These are phyloP conservation scores for Alectoris magna DNA, from an alignment of 2,797 vertebrate species.

Conservation along the genomic window DNA sequence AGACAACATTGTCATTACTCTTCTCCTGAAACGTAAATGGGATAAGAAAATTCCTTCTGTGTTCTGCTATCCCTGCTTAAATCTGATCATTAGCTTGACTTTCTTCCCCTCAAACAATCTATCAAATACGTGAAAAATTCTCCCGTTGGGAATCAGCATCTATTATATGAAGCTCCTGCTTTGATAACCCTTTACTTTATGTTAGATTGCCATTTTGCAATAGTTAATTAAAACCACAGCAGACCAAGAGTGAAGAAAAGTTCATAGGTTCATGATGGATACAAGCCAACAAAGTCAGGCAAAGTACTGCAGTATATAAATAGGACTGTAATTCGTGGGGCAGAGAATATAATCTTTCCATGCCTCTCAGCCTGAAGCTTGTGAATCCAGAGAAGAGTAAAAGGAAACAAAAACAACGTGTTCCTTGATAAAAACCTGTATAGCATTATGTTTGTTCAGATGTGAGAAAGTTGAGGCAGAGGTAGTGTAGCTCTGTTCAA, in stretches of 20 bases:
- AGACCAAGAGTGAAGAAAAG: background rate
- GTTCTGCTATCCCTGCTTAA: background rate
- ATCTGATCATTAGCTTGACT: background rate
- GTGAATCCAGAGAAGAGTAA: background rate
- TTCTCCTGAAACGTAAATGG: background rate
- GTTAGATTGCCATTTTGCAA: background rate
- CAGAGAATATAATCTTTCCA: background rate
- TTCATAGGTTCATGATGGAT: background rate
- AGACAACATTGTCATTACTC: background rate
- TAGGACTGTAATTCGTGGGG: background rate
- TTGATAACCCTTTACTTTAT: background rate
- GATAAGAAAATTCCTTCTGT: background rate
- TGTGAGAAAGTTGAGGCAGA: background rate
- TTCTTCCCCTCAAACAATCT: background rate
- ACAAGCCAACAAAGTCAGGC: background rate
- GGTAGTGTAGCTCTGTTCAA: background rate
- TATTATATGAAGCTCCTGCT: background rate
- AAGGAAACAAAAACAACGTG: background rate
- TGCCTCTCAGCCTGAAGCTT: background rate
- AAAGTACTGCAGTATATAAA: background rate
- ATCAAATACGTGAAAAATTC: background rate
- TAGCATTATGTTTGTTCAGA: background rate
- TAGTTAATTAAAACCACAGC: background rate
- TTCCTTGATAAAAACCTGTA: background rate
- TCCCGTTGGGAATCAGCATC: background rate